Conservation (phyloP, 2,888 invertebrate species). For the Adelphocoris suturalis region DNA sequence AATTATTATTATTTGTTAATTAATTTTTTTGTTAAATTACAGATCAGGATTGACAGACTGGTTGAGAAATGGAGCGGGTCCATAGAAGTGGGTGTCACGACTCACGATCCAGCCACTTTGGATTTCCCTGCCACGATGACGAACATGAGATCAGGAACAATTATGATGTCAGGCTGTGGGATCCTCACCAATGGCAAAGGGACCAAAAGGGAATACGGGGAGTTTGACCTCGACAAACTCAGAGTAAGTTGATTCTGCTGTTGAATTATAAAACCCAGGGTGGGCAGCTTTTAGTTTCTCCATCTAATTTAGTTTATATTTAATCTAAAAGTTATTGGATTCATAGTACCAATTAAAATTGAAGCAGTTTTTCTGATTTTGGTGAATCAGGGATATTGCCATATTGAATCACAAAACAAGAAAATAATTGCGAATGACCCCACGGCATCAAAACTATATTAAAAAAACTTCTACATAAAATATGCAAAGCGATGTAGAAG, state of each 20-base stretch:
- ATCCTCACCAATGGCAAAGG: slow-evolving; percentile 98
- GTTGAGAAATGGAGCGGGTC: slow-evolving; percentile 98
- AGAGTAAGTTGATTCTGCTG: slow-evolving; percentile 79
- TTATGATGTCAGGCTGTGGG: slow-evolving; percentile 98
- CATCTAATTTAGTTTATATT: too few species aligned
- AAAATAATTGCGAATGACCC: too few species aligned
- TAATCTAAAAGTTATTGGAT: too few species aligned
- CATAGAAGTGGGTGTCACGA: slow-evolving; percentile 95
- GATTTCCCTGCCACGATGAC: slow-evolving; percentile 98
- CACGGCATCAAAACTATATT: too few species aligned
- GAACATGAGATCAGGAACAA: slow-evolving; percentile 92
- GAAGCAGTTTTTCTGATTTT: too few species aligned
- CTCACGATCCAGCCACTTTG: slow-evolving; percentile 92
- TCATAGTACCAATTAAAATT: too few species aligned
- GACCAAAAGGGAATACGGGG: slow-evolving; percentile 93
- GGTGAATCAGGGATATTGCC: too few species aligned
- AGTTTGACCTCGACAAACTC: slow-evolving; percentile 95
- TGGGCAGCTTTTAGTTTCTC: too few species aligned
- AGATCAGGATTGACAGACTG: slow-evolving; percentile 93
- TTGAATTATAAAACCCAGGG: not conserved
- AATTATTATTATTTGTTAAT: too few species aligned
- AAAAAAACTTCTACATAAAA: too few species aligned
- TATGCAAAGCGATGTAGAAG: too few species aligned
- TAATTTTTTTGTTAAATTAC: slow-evolving; percentile 71
- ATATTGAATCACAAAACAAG: too few species aligned